Percentiles rank a stretch among this genome's conserved stretches.
Conservation (phyloP, 2,888 invertebrate genomes). For the Exocentrus adspersus region DNA sequence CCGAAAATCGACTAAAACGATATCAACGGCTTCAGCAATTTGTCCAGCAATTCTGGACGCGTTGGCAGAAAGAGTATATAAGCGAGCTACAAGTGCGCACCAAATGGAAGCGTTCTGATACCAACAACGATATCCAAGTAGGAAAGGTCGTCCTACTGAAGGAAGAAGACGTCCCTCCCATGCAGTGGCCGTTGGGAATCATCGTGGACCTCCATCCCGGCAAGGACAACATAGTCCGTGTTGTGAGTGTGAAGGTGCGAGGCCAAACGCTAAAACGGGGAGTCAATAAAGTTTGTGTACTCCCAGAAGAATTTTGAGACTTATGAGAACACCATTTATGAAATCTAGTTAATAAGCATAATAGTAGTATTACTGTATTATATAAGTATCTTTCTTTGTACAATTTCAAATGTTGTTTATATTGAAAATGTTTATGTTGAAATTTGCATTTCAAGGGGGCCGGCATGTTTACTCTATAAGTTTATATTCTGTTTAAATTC, state of each 20-base stretch:
- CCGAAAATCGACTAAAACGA: background rate
- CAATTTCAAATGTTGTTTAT: background rate
- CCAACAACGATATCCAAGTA: background rate
- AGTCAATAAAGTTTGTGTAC: background rate
- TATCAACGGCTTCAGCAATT: constrained; percentile 20
- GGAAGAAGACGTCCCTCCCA: constrained; percentile 1
- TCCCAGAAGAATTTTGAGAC: background rate
- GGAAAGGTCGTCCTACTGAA: background rate
- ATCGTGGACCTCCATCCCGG: constrained; percentile 3
- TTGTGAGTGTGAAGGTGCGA: background rate
- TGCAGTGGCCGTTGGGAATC: constrained; percentile 15
- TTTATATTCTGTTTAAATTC: too few relatives aligned
- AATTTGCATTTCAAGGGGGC: background rate
- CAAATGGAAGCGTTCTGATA: constrained; percentile 29
- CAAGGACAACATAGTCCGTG: background rate
- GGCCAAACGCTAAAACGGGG: background rate
- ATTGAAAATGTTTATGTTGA: background rate
- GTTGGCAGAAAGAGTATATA: constrained; percentile 31
- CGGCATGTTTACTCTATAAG: too few relatives aligned
- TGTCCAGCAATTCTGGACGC: constrained; percentile 33
- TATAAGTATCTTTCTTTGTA: background rate
- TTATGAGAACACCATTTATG: background rate
- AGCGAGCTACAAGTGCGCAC: constrained; percentile 28
- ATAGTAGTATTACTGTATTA: background rate
- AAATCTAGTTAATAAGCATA: background rate